Base-by-base conservation (phyloP, 2,888 invertebrate genomes). In the Tinea trinotella region DNA sequence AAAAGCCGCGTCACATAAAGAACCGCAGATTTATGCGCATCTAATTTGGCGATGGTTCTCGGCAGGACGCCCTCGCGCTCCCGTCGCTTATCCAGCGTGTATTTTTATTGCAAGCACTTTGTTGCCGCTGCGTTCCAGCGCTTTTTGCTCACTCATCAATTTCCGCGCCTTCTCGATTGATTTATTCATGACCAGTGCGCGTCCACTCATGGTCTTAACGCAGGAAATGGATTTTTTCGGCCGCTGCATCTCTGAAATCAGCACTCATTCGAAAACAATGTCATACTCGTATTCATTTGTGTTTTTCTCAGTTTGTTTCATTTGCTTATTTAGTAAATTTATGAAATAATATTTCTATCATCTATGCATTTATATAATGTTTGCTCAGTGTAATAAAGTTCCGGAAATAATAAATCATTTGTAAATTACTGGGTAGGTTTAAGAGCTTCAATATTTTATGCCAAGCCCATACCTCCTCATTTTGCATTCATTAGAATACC, bases 81-180 rank as follows among this genome's bases (percentile, higher is more conserved):
- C 54, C 59, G 54, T 57, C 54, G 67, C 65, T 61, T 62, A 48
- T 48, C 48, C 48, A 12, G 69, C 66, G 60, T 71, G 70, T 69
- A 73, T 82, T 83, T 83, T 83, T 84, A 75, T 73, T 68, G 73
- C 68, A 64, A 72, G 71, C 79, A 82, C 77, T 83, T 82, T 84
- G 83, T 82, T 79, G 80, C 76, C 73, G 74, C 70, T 70, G 65
- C 74, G 75, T 71, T 74, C 73, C 71, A 67, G 22, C 50, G 66
- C 72, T 84, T 84, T 84, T 84, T 84, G 78, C 64, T 63, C 71
- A 64, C 76, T 74, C 81, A 84, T 84, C 82, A 84, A 84, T 84
- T 83, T 84, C 84, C 84, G 78, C 84, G 84, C 83, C 80, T 82
- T 71, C 60, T 58, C 71, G 71, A 78, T 78, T 83, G 82, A 82